These are phyloP conservation scores for Scolopax bukidnonensis DNA, from an alignment of 2,797 vertebrate genomes.

Conservation along the genomic window DNA sequence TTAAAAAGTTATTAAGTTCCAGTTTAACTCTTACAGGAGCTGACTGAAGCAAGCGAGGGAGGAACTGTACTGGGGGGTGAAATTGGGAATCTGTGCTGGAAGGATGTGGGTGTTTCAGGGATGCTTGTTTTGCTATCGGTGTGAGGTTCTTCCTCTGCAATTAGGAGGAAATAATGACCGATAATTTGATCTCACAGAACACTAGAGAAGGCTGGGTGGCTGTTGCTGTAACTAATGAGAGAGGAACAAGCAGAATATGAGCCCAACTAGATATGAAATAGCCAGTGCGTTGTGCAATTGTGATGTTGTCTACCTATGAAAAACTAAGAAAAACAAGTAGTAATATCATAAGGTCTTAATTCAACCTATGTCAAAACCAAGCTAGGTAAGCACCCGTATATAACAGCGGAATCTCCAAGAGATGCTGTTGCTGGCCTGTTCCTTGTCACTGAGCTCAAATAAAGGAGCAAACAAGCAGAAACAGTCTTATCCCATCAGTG, in stretches of 20 bases:
- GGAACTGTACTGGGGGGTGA: background rate
- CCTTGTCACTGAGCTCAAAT: background rate
- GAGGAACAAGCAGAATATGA: background rate
- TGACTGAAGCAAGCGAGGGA: background rate
- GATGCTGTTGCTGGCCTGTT: background rate
- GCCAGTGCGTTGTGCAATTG: background rate
- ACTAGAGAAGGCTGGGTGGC: background rate
- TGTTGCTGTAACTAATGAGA: conserved; percentile 1
- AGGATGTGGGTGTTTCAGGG: background rate
- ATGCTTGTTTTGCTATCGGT: background rate
- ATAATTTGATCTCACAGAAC: conserved; percentile 1
- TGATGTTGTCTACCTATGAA: background rate
- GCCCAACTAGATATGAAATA: background rate
- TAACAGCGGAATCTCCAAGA: background rate
- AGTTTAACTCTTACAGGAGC: background rate
- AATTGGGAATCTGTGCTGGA: background rate
- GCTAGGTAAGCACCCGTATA: background rate
- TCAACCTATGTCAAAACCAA: background rate
- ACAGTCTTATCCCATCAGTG: background rate
- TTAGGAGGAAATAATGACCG: conserved; percentile 30
- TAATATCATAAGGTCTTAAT: background rate
- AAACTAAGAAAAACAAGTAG: background rate
- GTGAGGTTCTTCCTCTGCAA: background rate
- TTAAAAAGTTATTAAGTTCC: background rate
- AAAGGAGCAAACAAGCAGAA: background rate